These are phyloP conservation scores for Sebastes minor DNA, from an alignment of 2,797 vertebrate genomes.

Conservation along the genomic window DNA sequence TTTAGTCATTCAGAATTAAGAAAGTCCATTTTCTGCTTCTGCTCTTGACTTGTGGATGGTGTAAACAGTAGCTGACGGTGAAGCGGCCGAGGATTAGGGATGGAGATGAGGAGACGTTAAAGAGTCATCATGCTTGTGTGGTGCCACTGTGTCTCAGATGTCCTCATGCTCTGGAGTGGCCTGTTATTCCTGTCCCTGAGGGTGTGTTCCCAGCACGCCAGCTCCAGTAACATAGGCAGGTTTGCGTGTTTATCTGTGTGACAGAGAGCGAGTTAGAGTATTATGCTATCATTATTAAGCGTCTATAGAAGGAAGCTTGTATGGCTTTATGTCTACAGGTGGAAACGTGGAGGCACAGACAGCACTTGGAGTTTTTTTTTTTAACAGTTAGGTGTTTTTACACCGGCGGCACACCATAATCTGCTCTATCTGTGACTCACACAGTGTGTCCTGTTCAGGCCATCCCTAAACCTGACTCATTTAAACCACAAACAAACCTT, in stretches of 20 bases:
- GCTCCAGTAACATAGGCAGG: slow-evolving; percentile 60
- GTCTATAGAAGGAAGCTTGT: background rate
- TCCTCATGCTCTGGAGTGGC: slow-evolving; percentile 74
- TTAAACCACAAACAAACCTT: slow-evolving; percentile 24
- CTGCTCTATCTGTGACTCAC: slow-evolving; percentile 33
- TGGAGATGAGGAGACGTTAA: slow-evolving; percentile 68
- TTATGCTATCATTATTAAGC: background rate
- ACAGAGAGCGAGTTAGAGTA: slow-evolving; percentile 12
- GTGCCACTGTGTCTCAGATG: slow-evolving; percentile 77
- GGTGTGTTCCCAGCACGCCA: slow-evolving; percentile 74
- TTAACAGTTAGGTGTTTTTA: slow-evolving; percentile 8
- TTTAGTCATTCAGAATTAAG: slow-evolving; percentile 54
- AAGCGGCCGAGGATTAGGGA: slow-evolving; percentile 51
- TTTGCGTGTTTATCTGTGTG: slow-evolving; percentile 45
- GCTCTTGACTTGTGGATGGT: slow-evolving; percentile 65
- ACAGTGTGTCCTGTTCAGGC: background rate
- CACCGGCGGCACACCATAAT: background rate
- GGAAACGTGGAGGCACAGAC: background rate
- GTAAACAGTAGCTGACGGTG: slow-evolving; percentile 67
- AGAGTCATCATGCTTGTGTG: slow-evolving; percentile 64
- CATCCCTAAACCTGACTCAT: slow-evolving; percentile 44
- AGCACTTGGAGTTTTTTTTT: background rate
- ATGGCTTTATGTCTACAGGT: slow-evolving; percentile 10
- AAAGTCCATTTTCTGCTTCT: slow-evolving; percentile 63
- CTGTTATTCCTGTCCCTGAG: slow-evolving; percentile 84